Evolutionary conservation across 35 echinoderm and acorn worm genomes (phyloP).

Genomic region (Amphiura filiformis): DNA sequence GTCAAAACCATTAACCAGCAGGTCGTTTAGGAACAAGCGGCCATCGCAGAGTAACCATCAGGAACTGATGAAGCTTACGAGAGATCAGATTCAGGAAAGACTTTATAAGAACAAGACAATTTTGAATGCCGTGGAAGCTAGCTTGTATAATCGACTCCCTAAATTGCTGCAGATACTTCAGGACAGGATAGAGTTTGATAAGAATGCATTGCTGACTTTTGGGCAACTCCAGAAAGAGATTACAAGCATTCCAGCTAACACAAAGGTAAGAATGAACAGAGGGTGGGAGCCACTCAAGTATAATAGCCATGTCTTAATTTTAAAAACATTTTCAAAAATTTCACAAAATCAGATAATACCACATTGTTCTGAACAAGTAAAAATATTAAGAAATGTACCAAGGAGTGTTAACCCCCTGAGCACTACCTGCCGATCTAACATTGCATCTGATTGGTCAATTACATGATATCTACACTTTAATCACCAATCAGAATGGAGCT

Average conservation of each 20-base stretch:
- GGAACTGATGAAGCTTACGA: slow-evolving; percentile 68
- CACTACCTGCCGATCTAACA: too few species aligned
- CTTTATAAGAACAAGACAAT: slow-evolving; percentile 94
- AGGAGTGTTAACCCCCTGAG: too few species aligned
- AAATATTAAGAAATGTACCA: too few species aligned
- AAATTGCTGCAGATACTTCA: slow-evolving; percentile 66
- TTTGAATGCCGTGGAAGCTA: slow-evolving; percentile 79
- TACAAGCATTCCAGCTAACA: slow-evolving; percentile 68
- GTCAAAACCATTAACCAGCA: slow-evolving; percentile 68
- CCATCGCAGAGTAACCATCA: slow-evolving; percentile 69
- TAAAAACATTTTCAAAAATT: too few species aligned
- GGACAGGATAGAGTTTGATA: slow-evolving; percentile 87
- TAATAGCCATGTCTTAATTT: too few species aligned
- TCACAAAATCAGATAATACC: too few species aligned
- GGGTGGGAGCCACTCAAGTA: too few species aligned
- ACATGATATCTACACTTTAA: too few species aligned
- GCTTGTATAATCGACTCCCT: slow-evolving; percentile 70
- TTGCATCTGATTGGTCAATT: too few species aligned
- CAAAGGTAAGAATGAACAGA: slow-evolving; percentile 20
- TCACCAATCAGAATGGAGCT: too few species aligned
- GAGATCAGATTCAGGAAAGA: slow-evolving; percentile 74
- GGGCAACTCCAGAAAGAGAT: slow-evolving; percentile 79
- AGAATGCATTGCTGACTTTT: slow-evolving; percentile 90
- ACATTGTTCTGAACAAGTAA: too few species aligned
- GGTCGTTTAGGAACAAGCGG: slow-evolving; percentile 36